Evolutionary conservation across 2,888 invertebrate genomes (phyloP).

Genomic region (Dynastes maya): DNA sequence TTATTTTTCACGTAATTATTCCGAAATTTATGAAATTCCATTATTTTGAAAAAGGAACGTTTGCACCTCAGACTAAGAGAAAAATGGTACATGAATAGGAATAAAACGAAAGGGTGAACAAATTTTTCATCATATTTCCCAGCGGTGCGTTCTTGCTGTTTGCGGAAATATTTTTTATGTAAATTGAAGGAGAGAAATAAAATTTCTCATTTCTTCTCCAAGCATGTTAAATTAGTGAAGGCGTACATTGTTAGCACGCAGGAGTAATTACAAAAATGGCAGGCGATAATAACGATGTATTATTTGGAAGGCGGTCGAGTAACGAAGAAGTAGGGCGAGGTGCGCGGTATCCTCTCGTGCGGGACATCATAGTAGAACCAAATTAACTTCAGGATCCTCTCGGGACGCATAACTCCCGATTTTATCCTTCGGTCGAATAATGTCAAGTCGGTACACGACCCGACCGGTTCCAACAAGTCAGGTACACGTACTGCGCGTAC

Average conservation of each 20-base stretch:
- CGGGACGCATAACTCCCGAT: conserved; percentile 68
- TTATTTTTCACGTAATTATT: too few relatives aligned
- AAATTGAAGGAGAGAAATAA: conserved; percentile 4
- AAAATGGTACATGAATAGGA: not conserved
- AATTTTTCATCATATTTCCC: not conserved
- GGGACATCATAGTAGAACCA: conserved; percentile 69
- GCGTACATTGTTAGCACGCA: not conserved
- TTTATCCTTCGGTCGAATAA: conserved; percentile 67
- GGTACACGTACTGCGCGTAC: conserved; percentile 15
- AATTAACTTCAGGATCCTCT: conserved; percentile 67
- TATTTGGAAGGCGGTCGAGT: conserved; percentile 20
- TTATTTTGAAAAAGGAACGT: too few relatives aligned
- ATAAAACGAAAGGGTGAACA: conserved; percentile 2
- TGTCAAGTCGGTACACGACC: conserved; percentile 59
- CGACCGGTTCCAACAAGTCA: conserved; percentile 38
- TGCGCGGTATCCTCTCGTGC: conserved; percentile 59
- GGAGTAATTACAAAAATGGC: conserved; percentile 29
- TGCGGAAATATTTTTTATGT: conserved; percentile 26
- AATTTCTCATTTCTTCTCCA: conserved; percentile 16
- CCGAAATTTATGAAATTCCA: too few relatives aligned
- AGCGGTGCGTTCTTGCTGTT: conserved; percentile 14
- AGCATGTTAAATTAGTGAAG: not conserved
- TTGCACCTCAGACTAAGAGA: too few relatives aligned
- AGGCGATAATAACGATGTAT: conserved; percentile 32
- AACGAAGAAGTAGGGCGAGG: conserved; percentile 50